A percentile compares a stretch with the other conserved stretches of the same genome.
phyloP scores from a whole-genome alignment of 2,113 vertebrate species.

The Irena cyanogastra region DNA sequence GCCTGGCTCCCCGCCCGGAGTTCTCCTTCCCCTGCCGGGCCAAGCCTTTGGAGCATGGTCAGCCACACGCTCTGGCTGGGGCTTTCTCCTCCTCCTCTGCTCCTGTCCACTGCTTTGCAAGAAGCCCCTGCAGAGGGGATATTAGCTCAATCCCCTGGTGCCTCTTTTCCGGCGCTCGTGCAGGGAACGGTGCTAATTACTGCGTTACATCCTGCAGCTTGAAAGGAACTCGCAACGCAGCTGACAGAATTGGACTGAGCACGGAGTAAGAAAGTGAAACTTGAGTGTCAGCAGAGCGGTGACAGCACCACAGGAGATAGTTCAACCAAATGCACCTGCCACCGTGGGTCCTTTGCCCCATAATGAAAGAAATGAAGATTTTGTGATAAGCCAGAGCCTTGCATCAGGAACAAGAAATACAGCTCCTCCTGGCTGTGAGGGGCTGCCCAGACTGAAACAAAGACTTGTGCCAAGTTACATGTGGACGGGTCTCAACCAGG shows the following conservation, averaged over 20 bases:
- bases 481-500: not conserved
- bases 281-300: not conserved
- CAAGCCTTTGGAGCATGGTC: rapidly evolving
- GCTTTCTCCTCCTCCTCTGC: not conserved
- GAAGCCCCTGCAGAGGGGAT: not conserved
- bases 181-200: slow-evolving; percentile 5
- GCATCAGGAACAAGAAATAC: not conserved
- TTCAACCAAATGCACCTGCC: not conserved
- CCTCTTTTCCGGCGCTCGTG: not conserved
- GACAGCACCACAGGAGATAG: not conserved
- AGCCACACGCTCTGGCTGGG: not conserved
- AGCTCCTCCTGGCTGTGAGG: slow-evolving; percentile 21
- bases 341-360: not conserved
- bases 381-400: not conserved
- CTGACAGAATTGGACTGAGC: not conserved
- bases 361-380: not conserved
- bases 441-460: not conserved
- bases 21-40: rapidly evolving
- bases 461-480: not conserved
- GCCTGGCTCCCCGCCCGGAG: not conserved
- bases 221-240: slow-evolving; percentile 9
- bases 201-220: not conserved
- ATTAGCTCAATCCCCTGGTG: slow-evolving; percentile 16
- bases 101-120: not conserved
- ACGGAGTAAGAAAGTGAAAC: not conserved